Percentiles rank a stretch among this genome's conserved stretches.
phyloP scores from a whole-genome alignment of 2,113 vertebrate genomes.

The Psittacus erithacus region DNA sequence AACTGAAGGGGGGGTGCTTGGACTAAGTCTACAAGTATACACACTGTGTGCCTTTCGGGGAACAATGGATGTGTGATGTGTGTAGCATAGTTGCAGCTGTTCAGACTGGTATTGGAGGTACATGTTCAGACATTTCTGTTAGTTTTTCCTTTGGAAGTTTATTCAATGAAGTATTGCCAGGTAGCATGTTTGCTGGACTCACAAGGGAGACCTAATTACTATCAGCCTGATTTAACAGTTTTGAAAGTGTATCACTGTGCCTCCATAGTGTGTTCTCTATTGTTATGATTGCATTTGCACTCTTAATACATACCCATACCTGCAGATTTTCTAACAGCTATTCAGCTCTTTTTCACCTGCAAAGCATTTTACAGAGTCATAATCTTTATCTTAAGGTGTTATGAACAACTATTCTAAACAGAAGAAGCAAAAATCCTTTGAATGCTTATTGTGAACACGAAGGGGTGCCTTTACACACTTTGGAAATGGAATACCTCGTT shows the following conservation, averaged over 20 bases:
- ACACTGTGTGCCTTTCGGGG: accelerated
- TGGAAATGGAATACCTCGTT: neutral
- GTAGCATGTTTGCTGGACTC: neutral
- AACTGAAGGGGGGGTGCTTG: neutral
- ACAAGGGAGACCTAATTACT: neutral
- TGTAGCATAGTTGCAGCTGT: neutral
- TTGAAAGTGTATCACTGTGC: neutral
- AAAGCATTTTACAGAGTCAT: neutral
- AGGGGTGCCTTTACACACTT: neutral
- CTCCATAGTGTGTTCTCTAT: neutral
- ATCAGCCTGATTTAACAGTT: neutral
- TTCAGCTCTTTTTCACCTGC: neutral
- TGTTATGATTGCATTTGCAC: neutral
- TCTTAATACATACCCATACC: neutral
- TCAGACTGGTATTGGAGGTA: neutral
- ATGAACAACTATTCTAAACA: neutral
- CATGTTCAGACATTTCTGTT: neutral
- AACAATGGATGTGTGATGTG: neutral
- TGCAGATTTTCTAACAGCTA: neutral
- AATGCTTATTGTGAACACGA: neutral
- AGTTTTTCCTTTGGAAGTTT: neutral
- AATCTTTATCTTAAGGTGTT: neutral
- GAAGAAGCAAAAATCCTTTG: neutral
- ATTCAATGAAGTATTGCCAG: neutral
- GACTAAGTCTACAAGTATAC: too few species aligned